phyloP scores from a whole-genome alignment of 2,113 vertebrate species.

The Urocolius indicus region DNA sequence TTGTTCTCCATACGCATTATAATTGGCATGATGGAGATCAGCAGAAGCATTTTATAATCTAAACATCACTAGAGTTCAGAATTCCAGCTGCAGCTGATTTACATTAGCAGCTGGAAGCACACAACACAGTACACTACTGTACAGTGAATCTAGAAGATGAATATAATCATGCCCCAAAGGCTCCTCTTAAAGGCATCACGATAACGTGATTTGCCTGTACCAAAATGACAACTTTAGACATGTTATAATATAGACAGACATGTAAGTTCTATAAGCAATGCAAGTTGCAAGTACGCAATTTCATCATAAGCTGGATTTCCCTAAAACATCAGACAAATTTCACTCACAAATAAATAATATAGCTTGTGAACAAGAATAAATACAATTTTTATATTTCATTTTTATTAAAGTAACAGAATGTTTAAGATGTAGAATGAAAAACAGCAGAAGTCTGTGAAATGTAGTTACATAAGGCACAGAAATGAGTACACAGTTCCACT shows the following conservation, averaged over 20 bases:
- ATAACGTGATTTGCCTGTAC: not conserved
- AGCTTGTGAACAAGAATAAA: not conserved
- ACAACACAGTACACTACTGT: not conserved
- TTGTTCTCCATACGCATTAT: slow-evolving; percentile 3
- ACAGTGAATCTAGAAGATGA: not conserved
- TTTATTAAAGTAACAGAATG: not conserved
- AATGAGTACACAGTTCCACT: not conserved
- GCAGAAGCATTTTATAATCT: not conserved
- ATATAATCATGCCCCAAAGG: not conserved
- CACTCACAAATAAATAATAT: not conserved
- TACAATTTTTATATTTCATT: not conserved
- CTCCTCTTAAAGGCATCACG: not conserved
- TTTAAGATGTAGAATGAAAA: not conserved
- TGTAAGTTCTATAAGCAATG: not conserved
- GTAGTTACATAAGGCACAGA: not conserved
- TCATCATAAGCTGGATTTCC: not conserved
- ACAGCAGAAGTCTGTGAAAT: not conserved
- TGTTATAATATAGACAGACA: not conserved
- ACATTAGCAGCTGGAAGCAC: slow-evolving; percentile 32
- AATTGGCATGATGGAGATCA: slow-evolving; percentile 2
- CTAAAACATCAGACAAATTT: not conserved
- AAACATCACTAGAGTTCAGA: slow-evolving; percentile 15
- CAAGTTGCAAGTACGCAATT: not conserved
- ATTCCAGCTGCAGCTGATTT: slow-evolving; percentile 29
- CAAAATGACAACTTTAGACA: not conserved